Evolutionary conservation across 2,888 invertebrate genomes (phyloP).

Genomic region (Cosmia pyralina): DNA sequence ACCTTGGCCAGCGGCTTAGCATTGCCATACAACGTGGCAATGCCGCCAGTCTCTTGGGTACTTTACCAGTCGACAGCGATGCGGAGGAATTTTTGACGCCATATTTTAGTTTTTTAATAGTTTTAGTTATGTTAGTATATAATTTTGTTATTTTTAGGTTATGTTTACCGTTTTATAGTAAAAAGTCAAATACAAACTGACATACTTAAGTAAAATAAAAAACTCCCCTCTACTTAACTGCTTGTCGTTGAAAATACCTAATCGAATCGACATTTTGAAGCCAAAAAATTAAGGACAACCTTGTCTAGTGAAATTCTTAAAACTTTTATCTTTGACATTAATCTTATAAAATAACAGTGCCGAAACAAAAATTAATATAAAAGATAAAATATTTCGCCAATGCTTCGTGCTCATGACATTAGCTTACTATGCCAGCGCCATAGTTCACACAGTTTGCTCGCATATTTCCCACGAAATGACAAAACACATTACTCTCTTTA

Average conservation of each 20-base stretch:
- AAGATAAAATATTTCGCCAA: slow-evolving; percentile 61
- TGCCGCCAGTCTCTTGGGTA: no score
- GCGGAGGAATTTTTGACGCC: no score
- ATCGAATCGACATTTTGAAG: slow-evolving; percentile 15
- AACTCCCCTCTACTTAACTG: no score
- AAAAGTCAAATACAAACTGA: neutral
- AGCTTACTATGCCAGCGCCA: slow-evolving; percentile 50
- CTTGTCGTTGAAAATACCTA: neutral
- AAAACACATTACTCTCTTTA: slow-evolving; percentile 80
- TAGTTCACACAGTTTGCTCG: slow-evolving; percentile 64
- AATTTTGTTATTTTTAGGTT: no score
- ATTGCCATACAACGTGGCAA: no score
- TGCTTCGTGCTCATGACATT: slow-evolving; percentile 66
- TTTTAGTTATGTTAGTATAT: no score
- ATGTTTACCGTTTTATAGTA: no score
- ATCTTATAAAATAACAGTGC: slow-evolving; percentile 56
- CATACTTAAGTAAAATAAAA: neutral
- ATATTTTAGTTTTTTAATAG: no score
- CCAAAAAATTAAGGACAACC: slow-evolving; percentile 32
- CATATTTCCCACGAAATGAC: slow-evolving; percentile 84
- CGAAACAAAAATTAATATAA: slow-evolving; percentile 51
- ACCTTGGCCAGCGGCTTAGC: no score
- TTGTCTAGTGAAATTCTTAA: slow-evolving; percentile 46
- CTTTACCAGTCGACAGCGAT: no score
- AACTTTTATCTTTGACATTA: slow-evolving; percentile 52